These are phyloP conservation scores for Salvelinus sp. DNA, from an alignment of 2,113 vertebrate genomes.

Conservation along the genomic window DNA sequence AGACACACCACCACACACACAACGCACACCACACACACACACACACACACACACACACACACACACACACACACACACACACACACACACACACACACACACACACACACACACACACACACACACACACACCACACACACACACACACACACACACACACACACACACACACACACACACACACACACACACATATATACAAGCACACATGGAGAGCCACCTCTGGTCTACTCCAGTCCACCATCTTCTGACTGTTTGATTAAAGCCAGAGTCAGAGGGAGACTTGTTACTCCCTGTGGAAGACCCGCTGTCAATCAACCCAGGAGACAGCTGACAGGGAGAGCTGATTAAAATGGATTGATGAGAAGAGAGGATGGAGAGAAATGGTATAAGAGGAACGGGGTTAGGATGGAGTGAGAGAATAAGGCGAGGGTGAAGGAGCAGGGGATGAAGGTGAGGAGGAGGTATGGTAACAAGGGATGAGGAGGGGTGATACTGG, in stretches of 20 bases:
- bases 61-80: no score
- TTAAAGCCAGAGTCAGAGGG: constrained; percentile 8
- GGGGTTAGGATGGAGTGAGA: neutral
- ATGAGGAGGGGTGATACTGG: neutral
- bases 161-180: constrained; percentile 25
- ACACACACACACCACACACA: no score
- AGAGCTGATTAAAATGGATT: neutral
- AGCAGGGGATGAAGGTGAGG: neutral
- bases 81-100: no score
- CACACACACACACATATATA: constrained; percentile 2
- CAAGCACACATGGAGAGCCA: neutral
- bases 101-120: no score
- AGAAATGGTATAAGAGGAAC: no score
- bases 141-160: no score
- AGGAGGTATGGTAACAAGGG: neutral
- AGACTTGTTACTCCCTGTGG: neutral
- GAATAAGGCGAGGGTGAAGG: no score
- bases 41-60: no score
- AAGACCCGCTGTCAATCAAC: constrained; percentile 28
- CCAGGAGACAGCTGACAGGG: constrained; percentile 1
- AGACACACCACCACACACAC: no score
- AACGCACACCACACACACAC: no score
- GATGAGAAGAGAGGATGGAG: neutral
- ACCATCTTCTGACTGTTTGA: constrained; percentile 26
- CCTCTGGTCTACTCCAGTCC: neutral